Evolutionary conservation across 2,888 invertebrate genomes (phyloP), one percentile per base, ranked within the genome.

Genomic region (Ophion ellenae): DNA sequence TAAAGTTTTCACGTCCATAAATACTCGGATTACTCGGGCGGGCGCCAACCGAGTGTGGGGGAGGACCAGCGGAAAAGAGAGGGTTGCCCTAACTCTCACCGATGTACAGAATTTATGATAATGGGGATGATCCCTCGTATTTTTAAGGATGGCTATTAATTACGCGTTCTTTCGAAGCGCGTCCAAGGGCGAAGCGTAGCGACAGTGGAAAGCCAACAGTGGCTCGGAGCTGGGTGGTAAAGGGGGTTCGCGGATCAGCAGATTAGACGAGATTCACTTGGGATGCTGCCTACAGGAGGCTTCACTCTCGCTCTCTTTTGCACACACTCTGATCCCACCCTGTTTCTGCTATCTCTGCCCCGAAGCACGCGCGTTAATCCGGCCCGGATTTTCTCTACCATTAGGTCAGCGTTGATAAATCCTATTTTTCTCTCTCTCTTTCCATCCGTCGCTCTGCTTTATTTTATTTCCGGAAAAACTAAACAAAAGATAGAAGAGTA

Each of bases 71-170:
- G 45, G 36, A 53, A 75, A 73, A 40, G 70, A 75, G 70, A 70
- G 74, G 28, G 63, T 83, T 86, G 87, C 87, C 87, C 86, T 88
- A 88, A 88, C 87, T 85, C 69, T 74, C 61, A 61, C 76, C 73
- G 73, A 80, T 73, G 40, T 67, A 86, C 80, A 73, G 87, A 88
- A 91, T 91, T 91, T 90, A 91, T 91, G 89, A 90, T 89, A 90
- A 90, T 88, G 90, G 88, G 88, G 89, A 86, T 89, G 87, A 83
- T 82, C 87, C 85, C 90, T 89, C 90, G 89, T 91, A 91, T 91
- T 91, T 91, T 91, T 90, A 74, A 86, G 90, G 89, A 91, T 91
- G 76, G 88, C 89, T 88, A 90, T 91, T 90, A 91, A 91, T 90
- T 90, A 81, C 81, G 71, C 77, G 69, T 83, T 86, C 82, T 84